These are phyloP conservation scores for Sinosuthora webbiana DNA, from an alignment of 2,113 vertebrate species.

Conservation along the genomic window DNA sequence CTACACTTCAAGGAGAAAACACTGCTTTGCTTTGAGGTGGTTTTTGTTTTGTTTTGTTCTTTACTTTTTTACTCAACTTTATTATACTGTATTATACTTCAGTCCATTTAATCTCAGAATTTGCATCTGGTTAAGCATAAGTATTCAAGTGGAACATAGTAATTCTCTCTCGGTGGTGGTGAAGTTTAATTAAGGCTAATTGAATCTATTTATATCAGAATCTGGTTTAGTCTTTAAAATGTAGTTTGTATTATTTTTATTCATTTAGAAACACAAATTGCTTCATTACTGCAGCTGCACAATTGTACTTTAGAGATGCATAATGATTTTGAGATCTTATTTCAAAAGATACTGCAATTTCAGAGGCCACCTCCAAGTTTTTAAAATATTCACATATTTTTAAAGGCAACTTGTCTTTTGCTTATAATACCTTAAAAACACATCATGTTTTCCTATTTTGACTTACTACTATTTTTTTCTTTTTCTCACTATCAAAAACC, in stretches of 20 bases:
- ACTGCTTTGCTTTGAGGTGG: neutral
- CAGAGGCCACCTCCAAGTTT: neutral
- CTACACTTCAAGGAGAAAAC: neutral
- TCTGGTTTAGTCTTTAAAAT: neutral
- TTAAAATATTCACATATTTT: neutral
- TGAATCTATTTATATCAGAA: neutral
- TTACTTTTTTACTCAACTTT: neutral
- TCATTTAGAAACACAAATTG: neutral
- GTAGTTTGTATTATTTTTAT: neutral
- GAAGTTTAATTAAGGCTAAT: conserved; percentile 12
- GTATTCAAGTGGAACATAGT: neutral
- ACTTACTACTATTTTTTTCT: neutral
- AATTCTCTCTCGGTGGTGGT: neutral
- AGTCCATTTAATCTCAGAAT: neutral
- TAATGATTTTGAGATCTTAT: neutral
- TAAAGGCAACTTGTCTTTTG: neutral
- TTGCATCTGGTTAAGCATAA: neutral
- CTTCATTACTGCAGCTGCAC: neutral
- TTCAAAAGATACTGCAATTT: neutral
- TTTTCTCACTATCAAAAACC: neutral
- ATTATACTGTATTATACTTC: neutral
- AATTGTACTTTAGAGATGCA: neutral
- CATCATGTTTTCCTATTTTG: neutral
- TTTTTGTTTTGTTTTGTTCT: neutral
- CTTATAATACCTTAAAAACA: neutral